phyloP scores from a whole-genome alignment of 2,113 vertebrate genomes.

The Boulengeromyrus knoepffleri region DNA sequence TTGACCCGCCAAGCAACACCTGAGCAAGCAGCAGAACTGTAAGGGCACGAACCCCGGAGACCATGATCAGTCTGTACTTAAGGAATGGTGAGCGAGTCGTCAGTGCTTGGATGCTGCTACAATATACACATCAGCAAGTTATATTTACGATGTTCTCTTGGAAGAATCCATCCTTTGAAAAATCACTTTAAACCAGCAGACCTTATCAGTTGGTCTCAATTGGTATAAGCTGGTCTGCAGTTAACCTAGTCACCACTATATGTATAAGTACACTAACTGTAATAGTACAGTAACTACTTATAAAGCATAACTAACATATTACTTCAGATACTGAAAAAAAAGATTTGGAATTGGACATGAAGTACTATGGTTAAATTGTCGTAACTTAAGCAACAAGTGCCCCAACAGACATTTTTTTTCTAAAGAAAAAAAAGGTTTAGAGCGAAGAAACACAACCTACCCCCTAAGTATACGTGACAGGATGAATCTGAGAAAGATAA shows the following conservation, averaged over 20 bases:
- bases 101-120: background rate
- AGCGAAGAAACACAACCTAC: background rate
- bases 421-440: background rate
- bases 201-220: constrained; percentile 7
- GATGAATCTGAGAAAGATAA: background rate
- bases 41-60: constrained; percentile 68
- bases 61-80: constrained; percentile 70
- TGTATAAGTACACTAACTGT: background rate
- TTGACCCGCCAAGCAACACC: constrained; percentile 68
- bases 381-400: background rate
- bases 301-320: background rate
- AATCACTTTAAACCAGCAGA: background rate
- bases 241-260: background rate
- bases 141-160: background rate
- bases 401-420: background rate
- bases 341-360: background rate
- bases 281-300: background rate
- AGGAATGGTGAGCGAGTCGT: constrained; percentile 22
- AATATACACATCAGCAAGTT: background rate
- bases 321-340: background rate
- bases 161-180: background rate
- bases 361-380: background rate
- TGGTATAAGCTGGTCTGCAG: background rate
- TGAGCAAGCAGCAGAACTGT: constrained; percentile 76
- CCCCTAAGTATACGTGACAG: background rate